Evolutionary conservation across 2,888 invertebrate species (phyloP), one percentile per base, ranked within the genome.

Genomic region (Eilema griseolum): DNA sequence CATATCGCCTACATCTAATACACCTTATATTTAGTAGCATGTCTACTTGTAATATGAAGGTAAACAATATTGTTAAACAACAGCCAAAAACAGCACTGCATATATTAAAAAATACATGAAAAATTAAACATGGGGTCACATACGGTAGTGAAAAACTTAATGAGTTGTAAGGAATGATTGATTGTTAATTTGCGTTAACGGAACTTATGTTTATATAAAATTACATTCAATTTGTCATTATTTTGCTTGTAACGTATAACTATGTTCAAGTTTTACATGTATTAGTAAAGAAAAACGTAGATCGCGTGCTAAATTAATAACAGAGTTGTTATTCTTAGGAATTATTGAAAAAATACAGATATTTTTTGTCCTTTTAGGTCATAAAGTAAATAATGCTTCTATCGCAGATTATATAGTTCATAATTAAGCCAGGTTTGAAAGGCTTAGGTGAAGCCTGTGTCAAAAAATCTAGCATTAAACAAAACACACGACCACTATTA

Each of bases 151-250:
- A 26, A 63, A 46, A 46, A 63, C 26, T 5, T 63, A 63, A 46
- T 46, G 28, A 41, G 61, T 16, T 23, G 57, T 57, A 66, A 56
- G 33, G 24, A 14, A 57, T 60, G 66, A 65, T 65, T 65, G 65
- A 65, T 65, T 56, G 31, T 31, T 31, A 56, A 65, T 52, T 65
- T 56, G 31, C 65, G 65, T 56, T 65, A 12, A 26, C n/a, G 26
- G 14, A 31, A 56, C 31, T 12, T 23, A 26, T 65, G 52, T 31
- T 65, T 65, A 41, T 65, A 56, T 28, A 31, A 26, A 64, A 41
- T 12, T 46, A 64, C 52, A 52, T 64, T 52, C 62, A 64, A 52
- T 64, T 64, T 63, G 26, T 46, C 46, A 46, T 46, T 63, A 46
- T 63, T 63, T 63, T 28, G 46, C 63, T 46, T 46, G 41, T 62